Evolutionary conservation across 2,797 vertebrate species (phyloP).

Genomic region (Amblyraja radiata): DNA sequence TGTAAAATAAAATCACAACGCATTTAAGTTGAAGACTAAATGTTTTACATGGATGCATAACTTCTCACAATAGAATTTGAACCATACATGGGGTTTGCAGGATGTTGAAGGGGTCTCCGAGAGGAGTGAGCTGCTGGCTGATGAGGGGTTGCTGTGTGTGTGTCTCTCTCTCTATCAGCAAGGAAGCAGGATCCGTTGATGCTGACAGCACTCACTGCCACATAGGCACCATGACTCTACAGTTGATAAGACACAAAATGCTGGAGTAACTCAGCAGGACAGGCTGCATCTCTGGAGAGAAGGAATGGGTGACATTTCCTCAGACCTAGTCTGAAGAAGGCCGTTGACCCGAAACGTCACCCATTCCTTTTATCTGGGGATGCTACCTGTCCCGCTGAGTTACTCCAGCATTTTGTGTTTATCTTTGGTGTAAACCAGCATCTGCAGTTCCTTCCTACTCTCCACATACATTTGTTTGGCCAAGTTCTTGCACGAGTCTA

Average conservation of each 20-base stretch:
- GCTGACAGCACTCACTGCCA: neutral
- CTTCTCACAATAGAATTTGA: neutral
- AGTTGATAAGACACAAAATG: too few species aligned
- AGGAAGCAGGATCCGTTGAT: too few species aligned
- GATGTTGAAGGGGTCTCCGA: neutral
- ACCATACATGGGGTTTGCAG: neutral
- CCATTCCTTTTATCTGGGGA: too few species aligned
- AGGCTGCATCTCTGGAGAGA: too few species aligned
- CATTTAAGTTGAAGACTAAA: neutral
- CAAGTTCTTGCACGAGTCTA: neutral
- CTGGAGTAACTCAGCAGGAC: too few species aligned
- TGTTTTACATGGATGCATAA: slow-evolving; percentile 11
- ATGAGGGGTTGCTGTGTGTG: neutral
- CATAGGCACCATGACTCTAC: too few species aligned
- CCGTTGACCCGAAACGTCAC: too few species aligned
- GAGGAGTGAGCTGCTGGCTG: neutral
- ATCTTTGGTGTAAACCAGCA: too few species aligned
- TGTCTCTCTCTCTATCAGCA: neutral
- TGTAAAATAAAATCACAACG: neutral
- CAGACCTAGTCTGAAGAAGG: too few species aligned
- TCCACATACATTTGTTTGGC: neutral
- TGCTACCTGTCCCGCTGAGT: too few species aligned
- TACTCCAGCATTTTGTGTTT: too few species aligned
- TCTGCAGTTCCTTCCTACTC: neutral
- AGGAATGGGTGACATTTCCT: too few species aligned